Base-by-base conservation (phyloP, 1,140 invertebrate genomes). In the Papilio polyxenes region DNA sequence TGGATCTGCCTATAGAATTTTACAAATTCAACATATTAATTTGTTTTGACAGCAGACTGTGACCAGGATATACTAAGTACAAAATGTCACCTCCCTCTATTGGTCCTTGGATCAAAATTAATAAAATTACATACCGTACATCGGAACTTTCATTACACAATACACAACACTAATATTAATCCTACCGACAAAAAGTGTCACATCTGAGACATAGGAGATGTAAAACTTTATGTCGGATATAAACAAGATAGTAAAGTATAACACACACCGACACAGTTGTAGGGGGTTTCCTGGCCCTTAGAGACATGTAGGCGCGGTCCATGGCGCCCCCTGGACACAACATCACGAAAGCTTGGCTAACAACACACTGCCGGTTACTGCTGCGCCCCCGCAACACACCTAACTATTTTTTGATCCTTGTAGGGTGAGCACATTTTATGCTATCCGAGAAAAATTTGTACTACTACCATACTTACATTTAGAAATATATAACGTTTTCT, bases 291-390 rank as follows among this genome's bases (percentile, higher is more conserved):
- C 94, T 91, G 80, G 92, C 94, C 56, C 94, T 90, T 86, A 95
- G 83, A 37, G 94, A 95, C 94, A 95, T 95, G 76, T 95, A 95
- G 31, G 94, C 94, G 48, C 94, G 89, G 78, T 95, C 94, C 94
- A 95, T 95, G 2, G 93, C 93, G 37, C 92, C 93, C 8, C 91
- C 92, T 7, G 93, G 91, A n/a, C 93, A 91, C 75, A 89, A 91
- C 59, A 92, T 90, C 13, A 89, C 90, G 49, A 92, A 89, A 86
- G 94, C 83, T 92, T 92, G 92, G 37, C n/a, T 80, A 65, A 59
- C 74, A 80, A 80, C 75, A 82, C 78, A 79, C 49, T 81, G 49
- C 74, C 7, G 56, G 56, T 9, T 59, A 59, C 0, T 59, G 13
- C 31, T 62, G 76, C 78, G 48, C 56, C 17, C 37, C 56, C 17